phyloP scores from a whole-genome alignment of 2,888 invertebrate genomes.

The Mythimna vitellina region DNA sequence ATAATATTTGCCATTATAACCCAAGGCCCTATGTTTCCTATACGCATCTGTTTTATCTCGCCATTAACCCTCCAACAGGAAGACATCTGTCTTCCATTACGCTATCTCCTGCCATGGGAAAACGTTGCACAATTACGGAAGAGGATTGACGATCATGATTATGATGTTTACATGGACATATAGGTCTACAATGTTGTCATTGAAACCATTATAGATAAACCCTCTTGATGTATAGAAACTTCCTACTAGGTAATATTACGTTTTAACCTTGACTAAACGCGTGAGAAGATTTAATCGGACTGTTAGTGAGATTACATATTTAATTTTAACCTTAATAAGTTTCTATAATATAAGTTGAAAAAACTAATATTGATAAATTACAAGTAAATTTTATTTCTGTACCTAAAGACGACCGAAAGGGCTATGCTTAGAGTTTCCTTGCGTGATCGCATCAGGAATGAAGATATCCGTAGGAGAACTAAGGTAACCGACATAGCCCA shows the following conservation, averaged over 20 bases:
- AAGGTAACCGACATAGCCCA: no score
- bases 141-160: constrained; percentile 11
- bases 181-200: constrained; percentile 11
- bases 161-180: constrained; percentile 23
- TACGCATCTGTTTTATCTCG: constrained; percentile 20
- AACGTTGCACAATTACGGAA: constrained; percentile 19
- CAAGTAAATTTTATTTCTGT: background rate
- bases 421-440: no score
- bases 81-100: constrained; percentile 44
- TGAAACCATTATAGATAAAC: constrained; percentile 1
- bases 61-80: constrained; percentile 43
- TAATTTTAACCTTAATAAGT: background rate
- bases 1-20: background rate
- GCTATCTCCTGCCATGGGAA: constrained; percentile 42
- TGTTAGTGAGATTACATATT: background rate
- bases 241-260: background rate
- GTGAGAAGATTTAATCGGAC: background rate
- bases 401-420: background rate
- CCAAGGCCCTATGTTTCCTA: constrained; percentile 3
- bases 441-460: no score
- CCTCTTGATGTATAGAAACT: background rate
- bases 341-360: no score
- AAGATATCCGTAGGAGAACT: no score
- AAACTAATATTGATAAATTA: background rate
- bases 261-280: background rate